Base-by-base conservation (phyloP, 1,140 invertebrate genomes). In the Nilaparvata lugens region DNA sequence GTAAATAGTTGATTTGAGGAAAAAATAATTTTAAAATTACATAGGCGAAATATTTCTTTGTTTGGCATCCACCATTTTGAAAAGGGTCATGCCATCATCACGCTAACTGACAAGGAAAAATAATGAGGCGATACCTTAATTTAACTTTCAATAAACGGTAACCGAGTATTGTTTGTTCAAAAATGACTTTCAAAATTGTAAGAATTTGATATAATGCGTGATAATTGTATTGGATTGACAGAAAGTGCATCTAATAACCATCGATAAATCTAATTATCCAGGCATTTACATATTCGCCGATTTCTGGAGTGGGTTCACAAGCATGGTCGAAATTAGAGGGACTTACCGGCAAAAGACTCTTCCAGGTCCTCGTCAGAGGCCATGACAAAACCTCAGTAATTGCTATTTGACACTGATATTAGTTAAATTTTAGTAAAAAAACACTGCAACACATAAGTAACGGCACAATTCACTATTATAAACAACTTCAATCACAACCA, bases 341-440 rank as follows among this genome's bases (percentile, higher is more conserved):
- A 58, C 82, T 86, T 80, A 88, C 86, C 86, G 80, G 83, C 84
- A 71, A 83, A 87, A 72, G 79, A 85, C 69, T 86, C 86, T 69
- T 87, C 86, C 68, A 87, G 78, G 77, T 87, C 85, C 67, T 87
- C 85, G 70, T 87, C 86, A 62, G 85, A 88, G 70, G 85, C 86
- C 86, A 88, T 87, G 45, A 16, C 21, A 48, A 48, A 48, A 14
- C 16, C 45, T 48, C 16, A 48, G 9, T 48, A 16, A 48, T 6
- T 40, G 63, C 38, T 52, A 52, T 35, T 35, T 9, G 7, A 35
- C 31, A 35, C 31, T 35, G 31, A 35, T 35, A 35, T 35, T 35
- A 35, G 31, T 35, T 35, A 4, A 6, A 35, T 35, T 35, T 35
- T 35, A 11, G 31, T 4, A 6, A 35, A 35, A 35, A 35, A 35